Base-by-base conservation (phyloP, 37 sponge, comb jelly and placozoan genomes). In the Geodia barretti region DNA sequence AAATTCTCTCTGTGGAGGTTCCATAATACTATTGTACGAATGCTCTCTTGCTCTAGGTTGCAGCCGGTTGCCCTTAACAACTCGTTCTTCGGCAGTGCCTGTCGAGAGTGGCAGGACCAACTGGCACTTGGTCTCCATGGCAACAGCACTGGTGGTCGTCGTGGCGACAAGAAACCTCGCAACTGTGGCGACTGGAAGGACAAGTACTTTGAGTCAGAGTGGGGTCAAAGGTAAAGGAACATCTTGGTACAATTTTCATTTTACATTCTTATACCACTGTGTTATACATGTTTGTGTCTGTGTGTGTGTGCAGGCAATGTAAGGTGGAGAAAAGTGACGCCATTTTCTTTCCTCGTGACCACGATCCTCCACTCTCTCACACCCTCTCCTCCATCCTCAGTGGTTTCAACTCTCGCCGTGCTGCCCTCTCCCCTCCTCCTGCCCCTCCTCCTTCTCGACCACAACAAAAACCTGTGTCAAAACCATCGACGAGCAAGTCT, bases 31-130 rank as follows among this genome's bases (percentile, higher is more conserved):
- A 47, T 7, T 47, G 54, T 17, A 14, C 54, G 7, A 47, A 7
- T 47, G 54, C 14, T 7, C 14, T 7, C 14, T 14, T 14, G 7
- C 54, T 47, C 11, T 14, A 47, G 54, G 14, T 17, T 47, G 14
- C 54, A 47, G 54, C 54, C 54, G 7, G 7, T 47, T 47, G 54
- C 54, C 79, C 62, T 78, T 34, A 85, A 24, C 38, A 78, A 78
- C 64, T 28, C 72, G 39, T 78, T 85, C 28, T 85, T 79, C 64
- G 58, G 79, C 37, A 85, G 86, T 78, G 79, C 79, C 8, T 62
- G 77, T 20, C 78, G 86, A 0, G 86, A 85, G 72, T 85, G 79
- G 79, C 62, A 70, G 33, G 79, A 85, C 31, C 34, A 39, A 0
- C 29, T 85, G 14, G 79, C 79, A 4, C 39, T 72, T 32, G 86